Conservation (phyloP, 2,888 invertebrate genomes). For the Sphecodes monilicornis region DNA sequence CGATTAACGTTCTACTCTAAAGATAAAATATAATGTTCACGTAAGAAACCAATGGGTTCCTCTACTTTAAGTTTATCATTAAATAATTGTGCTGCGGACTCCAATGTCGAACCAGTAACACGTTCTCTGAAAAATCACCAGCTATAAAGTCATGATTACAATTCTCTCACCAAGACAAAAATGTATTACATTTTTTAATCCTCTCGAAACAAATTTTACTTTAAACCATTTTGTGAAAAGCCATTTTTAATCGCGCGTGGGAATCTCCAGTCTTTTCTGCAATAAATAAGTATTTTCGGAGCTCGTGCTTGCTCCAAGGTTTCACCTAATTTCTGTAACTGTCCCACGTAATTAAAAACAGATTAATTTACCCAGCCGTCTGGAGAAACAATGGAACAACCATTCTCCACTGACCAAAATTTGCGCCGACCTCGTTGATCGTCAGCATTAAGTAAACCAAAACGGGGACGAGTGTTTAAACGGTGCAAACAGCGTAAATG, state of each 20-base stretch:
- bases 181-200: neutral
- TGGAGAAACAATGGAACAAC: neutral
- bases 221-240: neutral
- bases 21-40: neutral
- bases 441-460: neutral
- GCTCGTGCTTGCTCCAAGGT: neutral
- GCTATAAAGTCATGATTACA: no score
- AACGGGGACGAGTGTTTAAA: slow-evolving; percentile 23
- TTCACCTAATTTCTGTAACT: neutral
- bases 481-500: slow-evolving; percentile 51
- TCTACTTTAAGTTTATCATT: no score
- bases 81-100: no score
- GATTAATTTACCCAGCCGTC: neutral
- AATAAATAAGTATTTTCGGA: neutral
- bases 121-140: no score
- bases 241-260: neutral
- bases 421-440: neutral
- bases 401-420: neutral
- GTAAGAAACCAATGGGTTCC: no score
- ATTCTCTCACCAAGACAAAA: neutral
- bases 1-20: no score
- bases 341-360: neutral
- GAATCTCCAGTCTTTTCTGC: neutral
- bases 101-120: no score
- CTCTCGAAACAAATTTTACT: neutral